A percentile compares a stretch with the other conserved stretches of the same genome.
phyloP scores from a whole-genome alignment of 2,888 invertebrate genomes.

The Allygus modestus region DNA sequence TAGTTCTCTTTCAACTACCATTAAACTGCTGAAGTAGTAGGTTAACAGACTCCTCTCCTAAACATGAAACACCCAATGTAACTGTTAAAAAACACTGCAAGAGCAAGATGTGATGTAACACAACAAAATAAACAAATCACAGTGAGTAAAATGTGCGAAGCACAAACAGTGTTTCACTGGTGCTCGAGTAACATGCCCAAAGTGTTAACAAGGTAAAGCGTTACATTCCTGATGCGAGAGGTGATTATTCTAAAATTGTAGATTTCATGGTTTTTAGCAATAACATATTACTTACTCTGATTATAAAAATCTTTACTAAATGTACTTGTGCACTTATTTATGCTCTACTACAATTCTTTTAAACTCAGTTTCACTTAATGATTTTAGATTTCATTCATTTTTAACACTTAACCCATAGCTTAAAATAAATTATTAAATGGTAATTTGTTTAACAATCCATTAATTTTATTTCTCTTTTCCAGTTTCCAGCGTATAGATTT shows the following conservation, averaged over 20 bases:
- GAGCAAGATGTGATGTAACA: background rate
- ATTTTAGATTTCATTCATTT: too few relatives aligned
- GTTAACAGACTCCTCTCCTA: too few relatives aligned
- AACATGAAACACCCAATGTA: too few relatives aligned
- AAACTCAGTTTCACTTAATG: too few relatives aligned
- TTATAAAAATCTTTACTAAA: too few relatives aligned
- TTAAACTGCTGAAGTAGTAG: too few relatives aligned
- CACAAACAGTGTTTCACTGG: constrained; percentile 16
- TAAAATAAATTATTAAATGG: background rate
- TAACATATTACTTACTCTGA: too few relatives aligned
- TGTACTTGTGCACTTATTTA: too few relatives aligned
- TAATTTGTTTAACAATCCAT: background rate
- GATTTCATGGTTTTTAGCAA: too few relatives aligned
- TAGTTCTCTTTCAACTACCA: too few relatives aligned
- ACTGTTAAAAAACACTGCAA: too few relatives aligned
- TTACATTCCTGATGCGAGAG: constrained; percentile 17
- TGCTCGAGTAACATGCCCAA: constrained; percentile 13
- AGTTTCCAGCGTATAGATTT: background rate
- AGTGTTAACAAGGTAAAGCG: constrained; percentile 34
- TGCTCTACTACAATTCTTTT: too few relatives aligned
- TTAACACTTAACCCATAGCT: background rate
- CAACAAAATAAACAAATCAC: constrained; percentile 68
- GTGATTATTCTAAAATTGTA: background rate
- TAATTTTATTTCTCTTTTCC: constrained; percentile 52
- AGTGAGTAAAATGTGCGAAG: constrained; percentile 70